phyloP scores from a whole-genome alignment of 2,113 vertebrate species.

The Nycticryphes semicollaris region DNA sequence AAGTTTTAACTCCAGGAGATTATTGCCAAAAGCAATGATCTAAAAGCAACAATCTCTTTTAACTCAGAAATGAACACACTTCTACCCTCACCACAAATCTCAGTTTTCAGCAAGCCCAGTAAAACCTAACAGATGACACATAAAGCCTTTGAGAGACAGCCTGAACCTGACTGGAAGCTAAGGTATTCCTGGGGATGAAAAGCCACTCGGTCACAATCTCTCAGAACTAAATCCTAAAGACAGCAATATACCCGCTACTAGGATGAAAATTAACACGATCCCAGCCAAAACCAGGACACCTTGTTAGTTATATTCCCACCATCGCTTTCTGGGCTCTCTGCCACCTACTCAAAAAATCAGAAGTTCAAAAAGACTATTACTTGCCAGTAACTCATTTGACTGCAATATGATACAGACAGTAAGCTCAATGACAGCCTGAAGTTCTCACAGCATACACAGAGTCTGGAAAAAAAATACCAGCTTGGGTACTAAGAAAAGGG shows the following conservation, averaged over 20 bases:
- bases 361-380: not conserved
- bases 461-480: not conserved
- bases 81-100: not conserved
- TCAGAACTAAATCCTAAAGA: not conserved
- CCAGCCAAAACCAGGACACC: not conserved
- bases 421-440: not conserved
- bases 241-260: not conserved
- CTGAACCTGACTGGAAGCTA: not conserved
- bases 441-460: not conserved
- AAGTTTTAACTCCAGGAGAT: not conserved
- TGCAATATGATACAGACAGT: not conserved
- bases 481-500: not conserved
- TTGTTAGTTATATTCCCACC: not conserved
- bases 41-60: not conserved
- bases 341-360: not conserved
- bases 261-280: not conserved
- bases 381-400: not conserved
- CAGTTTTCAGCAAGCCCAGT: not conserved
- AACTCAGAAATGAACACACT: not conserved
- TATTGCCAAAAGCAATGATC: not conserved
- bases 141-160: not conserved
- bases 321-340: not conserved
- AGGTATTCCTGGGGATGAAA: not conserved
- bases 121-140: not conserved
- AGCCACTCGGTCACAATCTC: not conserved